Conservation (phyloP, 2,888 invertebrate species). For the Yponomeuta plumbellus region DNA sequence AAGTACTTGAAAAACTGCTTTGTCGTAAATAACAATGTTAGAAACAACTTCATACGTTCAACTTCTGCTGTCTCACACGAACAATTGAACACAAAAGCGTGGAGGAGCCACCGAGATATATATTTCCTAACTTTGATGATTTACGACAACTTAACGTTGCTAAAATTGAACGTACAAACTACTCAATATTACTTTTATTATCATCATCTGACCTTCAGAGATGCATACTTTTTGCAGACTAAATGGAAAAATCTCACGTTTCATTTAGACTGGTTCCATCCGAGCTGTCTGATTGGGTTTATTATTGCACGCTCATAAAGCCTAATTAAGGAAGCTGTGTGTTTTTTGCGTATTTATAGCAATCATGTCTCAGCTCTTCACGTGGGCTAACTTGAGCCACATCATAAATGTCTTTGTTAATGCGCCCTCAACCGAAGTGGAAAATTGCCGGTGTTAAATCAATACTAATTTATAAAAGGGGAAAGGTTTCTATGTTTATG, state of each 20-base stretch:
- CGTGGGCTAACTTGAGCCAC: no score
- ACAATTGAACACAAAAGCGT: background rate
- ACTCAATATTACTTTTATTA: background rate
- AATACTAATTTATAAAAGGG: no score
- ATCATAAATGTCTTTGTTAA: no score
- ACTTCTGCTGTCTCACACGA: background rate
- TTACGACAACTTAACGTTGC: background rate
- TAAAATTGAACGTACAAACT: background rate
- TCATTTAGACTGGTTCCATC: background rate
- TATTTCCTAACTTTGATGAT: background rate
- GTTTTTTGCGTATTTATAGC: background rate
- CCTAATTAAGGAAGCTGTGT: background rate
- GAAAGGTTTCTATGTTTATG: no score
- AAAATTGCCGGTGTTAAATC: no score
- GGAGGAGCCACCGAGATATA: background rate
- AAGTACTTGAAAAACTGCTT: no score
- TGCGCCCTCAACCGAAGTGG: no score
- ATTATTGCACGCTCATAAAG: constrained; percentile 7
- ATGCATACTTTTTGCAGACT: constrained; percentile 2
- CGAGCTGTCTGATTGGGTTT: background rate
- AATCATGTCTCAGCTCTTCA: background rate
- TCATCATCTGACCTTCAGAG: background rate
- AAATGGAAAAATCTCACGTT: constrained; percentile 8
- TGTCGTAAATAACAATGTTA: background rate
- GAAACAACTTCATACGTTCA: background rate